Evolutionary conservation across 2,888 invertebrate genomes (phyloP), one percentile per base, ranked within the genome.

Genomic region (Polydesmus complanatus): DNA sequence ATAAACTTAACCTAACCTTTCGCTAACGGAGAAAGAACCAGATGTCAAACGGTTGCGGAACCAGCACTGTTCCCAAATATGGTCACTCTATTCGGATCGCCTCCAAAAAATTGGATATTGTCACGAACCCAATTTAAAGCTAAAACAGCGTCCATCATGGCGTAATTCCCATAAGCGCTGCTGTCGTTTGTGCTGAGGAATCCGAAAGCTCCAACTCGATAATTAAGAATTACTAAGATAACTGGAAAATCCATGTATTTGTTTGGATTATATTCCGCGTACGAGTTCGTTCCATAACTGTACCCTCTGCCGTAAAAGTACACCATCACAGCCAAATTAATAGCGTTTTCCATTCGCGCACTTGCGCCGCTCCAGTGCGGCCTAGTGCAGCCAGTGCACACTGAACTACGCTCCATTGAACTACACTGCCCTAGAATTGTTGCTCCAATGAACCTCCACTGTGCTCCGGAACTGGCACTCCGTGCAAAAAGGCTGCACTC

Each of bases 41-140:
- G 56, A 56, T 27, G 37, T 2, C n/a, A 2, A 3, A 19, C 21
- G 18, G 37, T 27, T 2, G 8, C 56, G 14, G 37, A 21, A 8
- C 56, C 56, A 56, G 37, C 56, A 56, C 56, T 56, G 23, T 56
- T 27, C 11, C 56, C 56, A 56, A 56, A 56, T 37, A 27, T 14
- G 2, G 56, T 56, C 27, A 56, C 23, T 37, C 27, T 18, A 3
- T 56, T n/a, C 18, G 56, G 27, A 21, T 56, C 56, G n/a, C 56
- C 56, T n/a, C 56, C 56, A 37, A 56, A 56, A 56, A 5, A 5
- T 3, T 56, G 18, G 21, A 56, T 37, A 21, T 56, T 56, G 2
- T 26, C 19, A 18, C 37, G 27, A 11, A 56, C 56, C 56, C 56
- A 56, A 37, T 37, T 56, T 8, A 56, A 21, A 14, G 37, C 56